phyloP scores from a whole-genome alignment of 2,888 invertebrate genomes.

The Dicyrtoma fusca region DNA sequence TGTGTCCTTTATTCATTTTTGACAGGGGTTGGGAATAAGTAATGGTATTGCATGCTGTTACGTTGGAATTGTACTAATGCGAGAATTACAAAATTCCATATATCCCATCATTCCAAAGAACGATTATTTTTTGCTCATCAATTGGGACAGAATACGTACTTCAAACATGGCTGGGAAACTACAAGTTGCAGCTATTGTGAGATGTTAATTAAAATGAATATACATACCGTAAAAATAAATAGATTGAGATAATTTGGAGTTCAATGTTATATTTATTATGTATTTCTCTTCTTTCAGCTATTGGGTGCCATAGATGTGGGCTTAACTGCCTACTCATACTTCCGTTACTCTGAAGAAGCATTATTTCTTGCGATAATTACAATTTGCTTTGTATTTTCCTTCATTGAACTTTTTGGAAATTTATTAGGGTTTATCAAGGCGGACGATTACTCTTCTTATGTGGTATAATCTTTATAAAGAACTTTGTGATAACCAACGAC shows the following conservation, averaged over 20 bases:
- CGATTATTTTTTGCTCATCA: conserved; percentile 2
- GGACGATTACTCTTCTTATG: conserved; percentile 1
- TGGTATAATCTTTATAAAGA: conserved; percentile 5
- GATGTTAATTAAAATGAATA: background rate
- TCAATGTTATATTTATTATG: too few species aligned
- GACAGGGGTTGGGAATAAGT: conserved; percentile 8
- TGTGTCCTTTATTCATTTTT: background rate
- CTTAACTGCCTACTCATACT: conserved; percentile 45
- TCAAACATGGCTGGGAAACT: conserved; percentile 24
- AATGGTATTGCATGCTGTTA: conserved; percentile 5
- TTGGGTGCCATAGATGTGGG: conserved; percentile 49
- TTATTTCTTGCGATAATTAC: conserved; percentile 22
- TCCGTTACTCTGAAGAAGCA: conserved; percentile 26
- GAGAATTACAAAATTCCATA: conserved; percentile 35
- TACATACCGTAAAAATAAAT: background rate
- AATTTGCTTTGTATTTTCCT: conserved; percentile 25
- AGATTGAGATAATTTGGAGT: background rate
- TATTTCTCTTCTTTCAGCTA: conserved; percentile 40
- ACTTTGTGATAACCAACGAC: too few species aligned
- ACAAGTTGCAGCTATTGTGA: conserved; percentile 23
- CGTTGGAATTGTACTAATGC: conserved; percentile 14
- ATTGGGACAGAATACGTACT: conserved; percentile 21
- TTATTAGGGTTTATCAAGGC: conserved; percentile 22
- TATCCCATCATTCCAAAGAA: conserved; percentile 19
- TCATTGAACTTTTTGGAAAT: conserved; percentile 18